phyloP scores from a whole-genome alignment of 2,113 vertebrate genomes.

The Callaeas wilsoni region DNA sequence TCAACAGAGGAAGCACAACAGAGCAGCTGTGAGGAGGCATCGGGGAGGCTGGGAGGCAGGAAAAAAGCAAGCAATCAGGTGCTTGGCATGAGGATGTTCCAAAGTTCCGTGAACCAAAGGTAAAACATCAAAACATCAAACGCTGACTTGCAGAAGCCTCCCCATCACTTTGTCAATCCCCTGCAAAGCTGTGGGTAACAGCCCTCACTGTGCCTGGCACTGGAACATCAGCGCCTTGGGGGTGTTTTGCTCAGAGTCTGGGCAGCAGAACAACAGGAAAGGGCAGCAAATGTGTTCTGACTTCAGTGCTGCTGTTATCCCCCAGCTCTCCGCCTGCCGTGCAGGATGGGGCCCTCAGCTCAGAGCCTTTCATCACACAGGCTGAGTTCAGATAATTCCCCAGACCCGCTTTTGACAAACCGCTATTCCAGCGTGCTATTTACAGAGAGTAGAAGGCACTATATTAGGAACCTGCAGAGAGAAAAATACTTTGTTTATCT shows the following conservation, averaged over 20 bases:
- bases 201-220: background rate
- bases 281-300: background rate
- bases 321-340: fast-evolving
- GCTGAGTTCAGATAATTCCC: background rate
- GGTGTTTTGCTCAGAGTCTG: background rate
- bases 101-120: background rate
- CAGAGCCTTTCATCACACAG: background rate
- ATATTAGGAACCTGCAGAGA: background rate
- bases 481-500: background rate
- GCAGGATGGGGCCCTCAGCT: background rate
- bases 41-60: background rate
- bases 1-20: background rate
- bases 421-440: background rate
- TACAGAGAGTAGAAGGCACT: background rate
- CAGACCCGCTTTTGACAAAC: background rate
- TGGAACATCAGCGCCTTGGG: background rate
- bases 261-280: background rate
- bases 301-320: background rate
- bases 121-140: background rate
- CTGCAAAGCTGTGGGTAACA: background rate
- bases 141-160: background rate
- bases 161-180: fast-evolving
- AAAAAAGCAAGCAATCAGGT: background rate
- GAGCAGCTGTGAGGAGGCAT: background rate
- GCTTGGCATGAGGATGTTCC: background rate